Conservation (phyloP, 1,140 invertebrate species). For the Eriocheir sinensis region DNA sequence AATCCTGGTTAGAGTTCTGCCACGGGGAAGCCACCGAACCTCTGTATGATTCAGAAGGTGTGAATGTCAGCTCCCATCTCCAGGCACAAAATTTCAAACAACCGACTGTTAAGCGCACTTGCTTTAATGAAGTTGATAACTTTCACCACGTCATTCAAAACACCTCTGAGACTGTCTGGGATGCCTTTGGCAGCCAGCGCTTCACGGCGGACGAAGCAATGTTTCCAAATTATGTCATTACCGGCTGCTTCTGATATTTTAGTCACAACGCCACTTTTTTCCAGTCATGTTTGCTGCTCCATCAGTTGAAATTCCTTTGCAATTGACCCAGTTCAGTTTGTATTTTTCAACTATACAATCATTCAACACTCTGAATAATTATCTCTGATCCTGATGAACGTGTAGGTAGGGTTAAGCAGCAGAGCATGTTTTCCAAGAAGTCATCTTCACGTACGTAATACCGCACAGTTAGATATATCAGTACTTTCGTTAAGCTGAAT, state of each 20-base stretch:
- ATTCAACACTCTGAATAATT: slow-evolving; percentile 50
- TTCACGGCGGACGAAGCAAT: slow-evolving; percentile 55
- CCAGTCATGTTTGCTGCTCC: slow-evolving; percentile 60
- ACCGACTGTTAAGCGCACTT: slow-evolving; percentile 26
- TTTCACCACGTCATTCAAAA: slow-evolving; percentile 51
- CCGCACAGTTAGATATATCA: slow-evolving; percentile 41
- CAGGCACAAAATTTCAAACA: slow-evolving; percentile 47
- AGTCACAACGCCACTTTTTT: slow-evolving; percentile 47
- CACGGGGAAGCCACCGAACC: slow-evolving; percentile 27
- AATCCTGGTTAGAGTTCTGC: slow-evolving; percentile 39
- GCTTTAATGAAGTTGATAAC: slow-evolving; percentile 47
- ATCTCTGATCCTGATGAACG: slow-evolving; percentile 38
- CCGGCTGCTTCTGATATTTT: slow-evolving; percentile 51
- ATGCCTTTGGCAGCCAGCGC: slow-evolving; percentile 55
- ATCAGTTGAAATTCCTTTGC: slow-evolving; percentile 50
- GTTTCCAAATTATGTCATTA: slow-evolving; percentile 35
- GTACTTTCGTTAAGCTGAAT: no score
- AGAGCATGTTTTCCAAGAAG: slow-evolving; percentile 38
- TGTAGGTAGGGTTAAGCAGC: slow-evolving; percentile 52
- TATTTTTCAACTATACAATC: slow-evolving; percentile 60
- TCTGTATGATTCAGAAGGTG: slow-evolving; percentile 40
- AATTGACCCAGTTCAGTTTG: slow-evolving; percentile 52
- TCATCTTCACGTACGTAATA: slow-evolving; percentile 55
- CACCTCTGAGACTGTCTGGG: slow-evolving; percentile 37
- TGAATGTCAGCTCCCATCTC: slow-evolving; percentile 57